Evolutionary conservation across 2,888 invertebrate species (phyloP), one percentile per base, ranked within the genome.

Genomic region (Ryuthela nishihirai): DNA sequence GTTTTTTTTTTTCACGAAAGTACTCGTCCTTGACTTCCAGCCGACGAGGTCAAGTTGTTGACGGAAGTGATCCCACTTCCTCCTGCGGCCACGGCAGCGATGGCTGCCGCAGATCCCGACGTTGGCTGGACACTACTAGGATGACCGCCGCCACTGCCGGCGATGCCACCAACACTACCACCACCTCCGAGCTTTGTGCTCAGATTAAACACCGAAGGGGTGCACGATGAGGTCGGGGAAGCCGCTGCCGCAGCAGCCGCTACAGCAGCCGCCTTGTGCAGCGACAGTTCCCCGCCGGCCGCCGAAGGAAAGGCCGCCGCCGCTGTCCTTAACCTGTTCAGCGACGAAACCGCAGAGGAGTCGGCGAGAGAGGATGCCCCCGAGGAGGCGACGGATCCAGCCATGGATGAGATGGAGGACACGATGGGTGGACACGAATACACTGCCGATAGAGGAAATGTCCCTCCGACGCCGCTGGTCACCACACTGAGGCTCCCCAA

Each of bases 241-340:
- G 64, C 54, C 17, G 64, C 61, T 20, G 47, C 44, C 24, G 29
- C 45, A n/a, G 55, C 52, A 36, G 34, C 39, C 25, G 39, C 46
- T 25, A 38, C 43, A 7, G 54, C 50, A 12, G 48, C 62, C 4
- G 53, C 64, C 25, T 59, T 58, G 39, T 58, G 58, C 34, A 55
- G 12, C n/a, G 49, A 49, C 9, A 47, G 58, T 46, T 58, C 52
- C 24, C 58, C 58, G 23, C 52, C 46, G 9, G n/a, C 34, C n/a
- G 34, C 4, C 4, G 59, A 35, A 4, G 60, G 54, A 36, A 55
- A 55, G 23, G 52, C 55, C 17, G 64, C 62, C 2, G 65, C 64
- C 34, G 63, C 64, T 52, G 59, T 64, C 40, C 65, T 52, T 46
- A 64, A 43, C 52, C 63, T 54, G 50, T 65, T 65, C 40, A 63